phyloP scores from a whole-genome alignment of 2,113 vertebrate species.

The Xiphias gladius region DNA sequence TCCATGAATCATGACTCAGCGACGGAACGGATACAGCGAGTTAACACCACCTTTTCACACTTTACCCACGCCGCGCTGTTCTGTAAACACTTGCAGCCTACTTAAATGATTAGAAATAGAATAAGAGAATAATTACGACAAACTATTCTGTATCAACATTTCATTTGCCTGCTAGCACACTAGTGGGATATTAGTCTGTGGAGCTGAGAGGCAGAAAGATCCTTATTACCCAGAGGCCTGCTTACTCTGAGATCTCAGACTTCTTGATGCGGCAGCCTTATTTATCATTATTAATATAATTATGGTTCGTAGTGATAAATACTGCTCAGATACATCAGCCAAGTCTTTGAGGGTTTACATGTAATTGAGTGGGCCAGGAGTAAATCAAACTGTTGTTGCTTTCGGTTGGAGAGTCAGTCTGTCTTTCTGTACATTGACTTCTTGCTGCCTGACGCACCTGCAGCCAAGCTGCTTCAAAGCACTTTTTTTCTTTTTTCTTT shows the following conservation, averaged over 20 bases:
- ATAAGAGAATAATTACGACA: slow-evolving; percentile 13
- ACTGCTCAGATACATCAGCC: not conserved
- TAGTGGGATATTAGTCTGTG: not conserved
- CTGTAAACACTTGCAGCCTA: not conserved
- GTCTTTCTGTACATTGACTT: not conserved
- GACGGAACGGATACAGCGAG: not conserved
- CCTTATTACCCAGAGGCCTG: not conserved
- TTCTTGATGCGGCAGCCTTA: not conserved
- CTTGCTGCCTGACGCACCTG: slow-evolving; percentile 33
- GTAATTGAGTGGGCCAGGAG: not conserved
- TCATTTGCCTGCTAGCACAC: not conserved
- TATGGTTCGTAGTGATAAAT: not conserved
- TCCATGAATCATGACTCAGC: not conserved
- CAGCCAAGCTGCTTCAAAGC: slow-evolving; percentile 40
- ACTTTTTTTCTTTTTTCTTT: too few species aligned
- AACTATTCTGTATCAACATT: not conserved
- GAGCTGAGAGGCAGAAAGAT: not conserved
- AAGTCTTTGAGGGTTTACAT: not conserved
- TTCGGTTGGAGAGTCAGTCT: slow-evolving; percentile 10
- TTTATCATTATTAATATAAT: slow-evolving; percentile 2
- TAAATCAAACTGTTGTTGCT: not conserved
- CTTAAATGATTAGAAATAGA: not conserved
- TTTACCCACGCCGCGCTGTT: not conserved
- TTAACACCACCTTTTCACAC: too few species aligned
- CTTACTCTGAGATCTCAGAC: not conserved